Base-by-base conservation (phyloP, 2,797 vertebrate genomes). In the Sebastes hubbsi region DNA sequence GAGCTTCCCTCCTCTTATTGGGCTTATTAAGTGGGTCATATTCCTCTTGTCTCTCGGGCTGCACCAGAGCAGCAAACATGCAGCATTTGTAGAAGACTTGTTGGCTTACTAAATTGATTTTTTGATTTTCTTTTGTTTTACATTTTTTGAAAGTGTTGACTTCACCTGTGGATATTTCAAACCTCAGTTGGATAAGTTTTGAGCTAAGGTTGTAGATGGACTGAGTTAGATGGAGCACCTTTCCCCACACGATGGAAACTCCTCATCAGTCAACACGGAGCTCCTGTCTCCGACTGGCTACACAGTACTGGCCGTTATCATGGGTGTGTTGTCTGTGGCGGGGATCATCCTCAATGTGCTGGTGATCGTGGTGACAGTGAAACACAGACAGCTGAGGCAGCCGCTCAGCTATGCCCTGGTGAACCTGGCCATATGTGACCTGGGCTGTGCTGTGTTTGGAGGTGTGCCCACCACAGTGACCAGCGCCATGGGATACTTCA, bases 361-460 rank as follows among this genome's bases (percentile, higher is more conserved):
- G 8, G 96, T 97, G 67, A 96, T 98, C 12, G 84, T 95, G 75
- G 96, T 97, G 83, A 98, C 96, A 5, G 34, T 94, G 11, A 95
- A 84, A 22, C 95, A 97, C 92, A 94, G 93, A 25, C 94, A 97
- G 72, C 83, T 97, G 54, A 94, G 95, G 72, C 97, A 97, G 75
- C 97, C 97, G 1, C 89, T 98, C 61, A 98, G 95, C 87, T 97
- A 96, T 1, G 95, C 97, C 30, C 92, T 97, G 81, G 96, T 98
- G 16, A 98, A 97, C 87, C 85, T 98, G 30, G 96, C 97, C 1
- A 80, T 97, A 66, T 97, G 97, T 36, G 97, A 98, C 91, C 95
- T 97, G 68, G 94, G 97, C 34, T 97, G 96, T 67, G 96, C 97
- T 0, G 16, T 96, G 59, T 95, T 95, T 63, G 97, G 97, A 72